phyloP scores from a whole-genome alignment of 2,113 vertebrate genomes.

The Mormyrus iriodes region DNA sequence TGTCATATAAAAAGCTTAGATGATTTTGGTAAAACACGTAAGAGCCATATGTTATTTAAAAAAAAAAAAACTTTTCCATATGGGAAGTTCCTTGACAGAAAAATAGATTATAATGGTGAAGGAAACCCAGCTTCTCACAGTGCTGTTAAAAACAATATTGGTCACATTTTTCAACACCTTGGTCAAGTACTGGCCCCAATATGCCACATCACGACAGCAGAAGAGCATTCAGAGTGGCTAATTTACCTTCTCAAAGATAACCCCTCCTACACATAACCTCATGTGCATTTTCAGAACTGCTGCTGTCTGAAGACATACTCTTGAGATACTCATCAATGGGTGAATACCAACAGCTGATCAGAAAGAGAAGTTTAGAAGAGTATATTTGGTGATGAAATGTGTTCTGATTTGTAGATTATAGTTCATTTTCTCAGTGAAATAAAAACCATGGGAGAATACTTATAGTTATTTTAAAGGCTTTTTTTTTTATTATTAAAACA shows the following conservation, averaged over 20 bases:
- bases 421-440: neutral
- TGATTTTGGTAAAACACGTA: too few relatives aligned
- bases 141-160: neutral
- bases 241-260: neutral
- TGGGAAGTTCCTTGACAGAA: neutral
- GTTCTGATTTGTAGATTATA: neutral
- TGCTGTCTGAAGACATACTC: slow-evolving; percentile 6
- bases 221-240: neutral
- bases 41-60: too few relatives aligned
- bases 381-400: neutral
- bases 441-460: neutral
- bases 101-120: neutral
- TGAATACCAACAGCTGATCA: neutral
- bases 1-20: too few relatives aligned
- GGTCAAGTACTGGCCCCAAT: neutral
- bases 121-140: neutral
- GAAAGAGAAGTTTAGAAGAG: neutral
- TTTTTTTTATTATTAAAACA: neutral
- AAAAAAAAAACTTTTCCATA: too few relatives aligned
- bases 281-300: slow-evolving; percentile 23
- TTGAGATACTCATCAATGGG: neutral
- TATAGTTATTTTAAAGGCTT: neutral
- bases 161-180: neutral
- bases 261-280: slow-evolving; percentile 23
- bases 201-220: neutral